These are phyloP conservation scores for Tylochromis polylepis DNA, from an alignment of 2,113 vertebrate species.

Conservation along the genomic window DNA sequence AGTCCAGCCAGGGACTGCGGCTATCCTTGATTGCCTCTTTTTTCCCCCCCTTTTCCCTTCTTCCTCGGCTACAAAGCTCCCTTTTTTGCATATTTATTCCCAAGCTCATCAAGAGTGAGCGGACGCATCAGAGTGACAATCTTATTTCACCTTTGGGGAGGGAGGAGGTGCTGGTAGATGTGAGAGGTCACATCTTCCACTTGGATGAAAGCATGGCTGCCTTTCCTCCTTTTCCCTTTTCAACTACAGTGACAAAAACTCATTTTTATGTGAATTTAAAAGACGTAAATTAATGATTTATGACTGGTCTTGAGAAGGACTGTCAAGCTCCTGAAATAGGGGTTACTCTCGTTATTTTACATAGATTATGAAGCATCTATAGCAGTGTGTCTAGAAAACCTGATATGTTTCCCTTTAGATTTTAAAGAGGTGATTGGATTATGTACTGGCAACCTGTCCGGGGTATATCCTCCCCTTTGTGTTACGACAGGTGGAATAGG, in stretches of 20 bases:
- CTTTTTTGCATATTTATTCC: conserved; percentile 98
- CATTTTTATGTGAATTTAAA: background rate
- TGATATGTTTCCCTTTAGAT: background rate
- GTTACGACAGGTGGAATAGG: background rate
- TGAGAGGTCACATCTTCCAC: conserved; percentile 82
- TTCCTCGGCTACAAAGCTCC: conserved; percentile 31
- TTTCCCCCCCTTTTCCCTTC: conserved; percentile 46
- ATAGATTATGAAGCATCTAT: background rate
- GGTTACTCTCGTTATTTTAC: background rate
- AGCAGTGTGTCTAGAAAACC: background rate
- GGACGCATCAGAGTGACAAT: conserved; percentile 92
- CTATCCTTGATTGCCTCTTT: conserved; percentile 95
- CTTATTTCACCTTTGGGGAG: conserved; percentile 84
- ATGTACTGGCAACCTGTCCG: background rate
- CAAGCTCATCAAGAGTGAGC: conserved; percentile 85
- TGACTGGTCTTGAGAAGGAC: background rate
- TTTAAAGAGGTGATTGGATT: background rate
- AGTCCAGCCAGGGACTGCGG: conserved; percentile 82
- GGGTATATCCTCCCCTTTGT: background rate
- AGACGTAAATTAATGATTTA: background rate
- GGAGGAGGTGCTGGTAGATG: conserved; percentile 64
- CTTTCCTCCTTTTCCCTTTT: background rate
- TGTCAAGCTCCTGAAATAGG: background rate
- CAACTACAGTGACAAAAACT: background rate
- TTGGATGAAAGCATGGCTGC: conserved; percentile 76